Base-by-base conservation (phyloP, 2,113 vertebrate species). In the Notothenia rossii region DNA sequence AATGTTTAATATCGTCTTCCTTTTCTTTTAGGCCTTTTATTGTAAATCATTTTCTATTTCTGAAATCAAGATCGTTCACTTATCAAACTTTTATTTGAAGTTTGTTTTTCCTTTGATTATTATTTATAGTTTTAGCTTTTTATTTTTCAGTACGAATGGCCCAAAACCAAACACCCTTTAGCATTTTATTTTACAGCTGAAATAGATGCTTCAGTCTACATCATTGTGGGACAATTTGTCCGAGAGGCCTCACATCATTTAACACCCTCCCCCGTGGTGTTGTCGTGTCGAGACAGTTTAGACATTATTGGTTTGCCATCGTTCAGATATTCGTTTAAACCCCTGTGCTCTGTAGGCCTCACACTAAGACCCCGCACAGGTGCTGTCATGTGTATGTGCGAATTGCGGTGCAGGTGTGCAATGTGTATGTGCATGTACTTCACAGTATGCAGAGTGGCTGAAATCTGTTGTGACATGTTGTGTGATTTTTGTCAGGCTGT, bases 401-500 rank as follows among this genome's bases (percentile, higher is more conserved):
- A 88, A 85, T 87, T 79, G 79, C 61, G 50, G 20, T 64, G 60
- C 88, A 85, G 89, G 71, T 90, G 83, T 81, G 66, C 25, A 1
- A 69, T 59, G 63, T 56, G 53, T 70, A 10, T 76, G 72, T 83
- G 70, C 56, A 45, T 36, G 9, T 62, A 8, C 70, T 40, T 40
- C 36, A 18, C 33, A 46, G 54, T 17, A 36, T 79, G 58, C 36
- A 59, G 72, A 22, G 36, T 60, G 13, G 20, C 45, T 80, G 62
- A 45, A 29, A 62, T 76, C 75, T 83, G 59, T 50, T 82, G 72
- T 93, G 75, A 92, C 54, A 25, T 67, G 43, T 82, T 75, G 33
- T 82, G 74, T 86, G 79, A 55, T 78, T 40, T 86, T 40, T 86
- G 61, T 65, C 83, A 99, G 98, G 88, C 94, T 99, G 78, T 98